These are phyloP conservation scores for Melipona beecheii DNA, from an alignment of 2,888 invertebrate genomes.

Conservation along the genomic window DNA sequence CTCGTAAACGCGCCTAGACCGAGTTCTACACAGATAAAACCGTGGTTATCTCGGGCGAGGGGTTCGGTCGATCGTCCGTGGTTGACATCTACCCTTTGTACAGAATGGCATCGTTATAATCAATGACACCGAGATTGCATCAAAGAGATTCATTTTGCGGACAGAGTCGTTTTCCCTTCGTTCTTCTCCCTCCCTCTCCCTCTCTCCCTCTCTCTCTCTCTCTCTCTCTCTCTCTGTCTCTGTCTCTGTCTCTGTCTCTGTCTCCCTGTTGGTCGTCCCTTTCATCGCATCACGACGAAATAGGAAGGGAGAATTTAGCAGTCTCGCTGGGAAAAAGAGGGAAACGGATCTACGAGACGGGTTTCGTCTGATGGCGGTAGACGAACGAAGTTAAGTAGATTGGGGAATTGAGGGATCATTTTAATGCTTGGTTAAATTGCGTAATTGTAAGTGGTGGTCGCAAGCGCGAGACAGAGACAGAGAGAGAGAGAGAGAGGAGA, in stretches of 20 bases:
- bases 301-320: constrained; percentile 49
- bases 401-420: constrained; percentile 77
- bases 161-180: constrained; percentile 16
- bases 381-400: constrained; percentile 76
- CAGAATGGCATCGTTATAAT: constrained; percentile 71
- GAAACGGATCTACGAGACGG: constrained; percentile 47
- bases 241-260: background rate
- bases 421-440: constrained; percentile 80
- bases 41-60: constrained; percentile 19
- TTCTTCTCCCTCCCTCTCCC: background rate
- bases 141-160: constrained; percentile 62
- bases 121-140: constrained; percentile 75
- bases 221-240: too few relatives aligned
- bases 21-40: constrained; percentile 22
- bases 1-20: constrained; percentile 44
- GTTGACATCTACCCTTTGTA: constrained; percentile 39
- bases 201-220: too few relatives aligned
- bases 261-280: background rate
- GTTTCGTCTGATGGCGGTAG: constrained; percentile 60
- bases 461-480: constrained; percentile 25
- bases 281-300: constrained; percentile 24
- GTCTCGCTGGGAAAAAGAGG: constrained; percentile 54
- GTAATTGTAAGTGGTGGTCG: constrained; percentile 75
- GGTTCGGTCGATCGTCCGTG: constrained; percentile 20
- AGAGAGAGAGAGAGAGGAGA: constrained; percentile 20